Percentiles rank a stretch among this genome's conserved stretches.
Conservation (phyloP, 2,888 invertebrate species). For the Norana najaformis region DNA sequence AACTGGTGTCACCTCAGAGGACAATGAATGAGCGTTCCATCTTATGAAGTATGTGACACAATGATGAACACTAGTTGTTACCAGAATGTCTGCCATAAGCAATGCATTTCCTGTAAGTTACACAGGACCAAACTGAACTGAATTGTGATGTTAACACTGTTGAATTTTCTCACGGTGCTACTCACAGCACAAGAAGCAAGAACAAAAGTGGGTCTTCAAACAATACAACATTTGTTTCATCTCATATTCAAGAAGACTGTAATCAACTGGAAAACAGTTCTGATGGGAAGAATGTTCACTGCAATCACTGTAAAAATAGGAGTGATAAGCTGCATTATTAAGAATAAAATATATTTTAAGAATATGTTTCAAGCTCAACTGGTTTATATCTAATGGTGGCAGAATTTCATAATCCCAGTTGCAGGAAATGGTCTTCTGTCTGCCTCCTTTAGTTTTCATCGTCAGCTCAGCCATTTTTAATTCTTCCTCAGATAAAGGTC, state of each 20-base stretch:
- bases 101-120: no score
- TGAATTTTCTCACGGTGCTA: neutral
- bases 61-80: no score
- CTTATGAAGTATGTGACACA: no score
- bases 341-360: neutral
- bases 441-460: neutral
- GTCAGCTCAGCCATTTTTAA: neutral
- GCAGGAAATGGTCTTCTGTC: neutral
- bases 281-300: neutral
- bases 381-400: neutral
- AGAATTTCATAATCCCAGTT: neutral
- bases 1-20: no score
- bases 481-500: neutral
- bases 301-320: neutral
- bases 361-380: neutral
- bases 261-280: neutral
- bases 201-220: neutral
- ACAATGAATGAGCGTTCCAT: no score
- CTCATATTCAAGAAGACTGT: neutral
- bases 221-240: no score
- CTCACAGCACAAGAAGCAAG: neutral
- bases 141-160: neutral
- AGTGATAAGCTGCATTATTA: conserved; percentile 1
- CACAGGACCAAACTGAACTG: no score
- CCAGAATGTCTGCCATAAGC: no score